Conservation (phyloP, 1,140 invertebrate genomes). For the Saccostrea echinata region DNA sequence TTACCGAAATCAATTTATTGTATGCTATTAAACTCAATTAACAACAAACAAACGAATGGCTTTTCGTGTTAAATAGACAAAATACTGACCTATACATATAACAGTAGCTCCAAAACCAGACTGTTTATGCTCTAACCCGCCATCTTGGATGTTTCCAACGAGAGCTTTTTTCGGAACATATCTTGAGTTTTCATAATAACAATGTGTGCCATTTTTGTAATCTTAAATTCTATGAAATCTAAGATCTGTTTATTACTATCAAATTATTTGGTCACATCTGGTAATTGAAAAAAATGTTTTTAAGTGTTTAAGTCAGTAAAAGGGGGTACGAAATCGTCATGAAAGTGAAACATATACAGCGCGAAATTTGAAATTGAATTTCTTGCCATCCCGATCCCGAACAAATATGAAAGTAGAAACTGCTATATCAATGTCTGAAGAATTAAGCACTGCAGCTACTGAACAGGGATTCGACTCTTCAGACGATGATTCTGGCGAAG, state of each 20-base stretch:
- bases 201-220: no score
- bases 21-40: no score
- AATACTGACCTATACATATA: background rate
- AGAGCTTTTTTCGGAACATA: constrained; percentile 17
- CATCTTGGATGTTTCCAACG: constrained; percentile 32
- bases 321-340: background rate
- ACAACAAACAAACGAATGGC: no score
- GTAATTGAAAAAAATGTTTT: no score
- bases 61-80: background rate
- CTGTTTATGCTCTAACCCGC: constrained; percentile 9
- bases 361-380: constrained; percentile 38
- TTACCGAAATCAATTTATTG: no score
- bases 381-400: background rate
- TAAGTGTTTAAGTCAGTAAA: background rate
- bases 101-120: background rate
- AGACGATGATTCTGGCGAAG: constrained; percentile 66
- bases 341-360: constrained; percentile 10
- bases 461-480: constrained; percentile 67
- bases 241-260: no score
- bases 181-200: background rate
- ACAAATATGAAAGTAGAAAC: constrained; percentile 36
- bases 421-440: background rate
- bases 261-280: no score
- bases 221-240: no score
- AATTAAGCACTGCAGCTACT: background rate